A percentile compares a stretch with the other conserved stretches of the same genome.
Evolutionary conservation across 2,113 vertebrate species (phyloP).

Genomic region (Callopanchax toddi): DNA sequence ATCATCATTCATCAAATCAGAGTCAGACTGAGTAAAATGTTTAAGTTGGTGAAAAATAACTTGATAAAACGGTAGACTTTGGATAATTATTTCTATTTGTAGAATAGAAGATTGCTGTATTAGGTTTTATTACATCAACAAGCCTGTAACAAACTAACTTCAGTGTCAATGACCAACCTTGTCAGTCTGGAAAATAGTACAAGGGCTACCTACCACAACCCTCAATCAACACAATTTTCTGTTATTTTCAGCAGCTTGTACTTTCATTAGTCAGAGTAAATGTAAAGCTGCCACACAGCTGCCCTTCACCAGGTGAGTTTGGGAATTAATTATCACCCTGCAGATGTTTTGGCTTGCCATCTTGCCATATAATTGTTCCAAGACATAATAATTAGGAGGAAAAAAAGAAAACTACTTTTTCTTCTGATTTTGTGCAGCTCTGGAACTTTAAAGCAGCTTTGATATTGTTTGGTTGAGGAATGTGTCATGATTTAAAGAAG

Average conservation of each 20-base stretch:
- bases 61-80: too few relatives aligned
- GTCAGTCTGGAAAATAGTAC: neutral
- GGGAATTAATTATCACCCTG: conserved; percentile 15
- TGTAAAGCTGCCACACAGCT: conserved; percentile 1
- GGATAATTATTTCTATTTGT: too few relatives aligned
- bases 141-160: neutral
- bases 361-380: neutral
- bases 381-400: too few relatives aligned
- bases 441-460: conserved; percentile 13
- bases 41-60: too few relatives aligned
- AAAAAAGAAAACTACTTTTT: conserved; percentile 31
- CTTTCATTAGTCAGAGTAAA: conserved; percentile 3
- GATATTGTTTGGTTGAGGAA: conserved; percentile 1
- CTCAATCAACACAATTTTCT: neutral
- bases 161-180: neutral
- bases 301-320: neutral
- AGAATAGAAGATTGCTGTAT: too few relatives aligned
- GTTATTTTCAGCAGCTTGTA: neutral
- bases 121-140: neutral
- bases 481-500: conserved; percentile 30
- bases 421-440: conserved; percentile 10
- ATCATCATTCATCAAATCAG: too few relatives aligned
- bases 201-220: too few relatives aligned
- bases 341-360: neutral
- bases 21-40: too few relatives aligned